These are phyloP conservation scores for Melitaea cinxia DNA, from an alignment of 1,140 invertebrate genomes.

Conservation along the genomic window DNA sequence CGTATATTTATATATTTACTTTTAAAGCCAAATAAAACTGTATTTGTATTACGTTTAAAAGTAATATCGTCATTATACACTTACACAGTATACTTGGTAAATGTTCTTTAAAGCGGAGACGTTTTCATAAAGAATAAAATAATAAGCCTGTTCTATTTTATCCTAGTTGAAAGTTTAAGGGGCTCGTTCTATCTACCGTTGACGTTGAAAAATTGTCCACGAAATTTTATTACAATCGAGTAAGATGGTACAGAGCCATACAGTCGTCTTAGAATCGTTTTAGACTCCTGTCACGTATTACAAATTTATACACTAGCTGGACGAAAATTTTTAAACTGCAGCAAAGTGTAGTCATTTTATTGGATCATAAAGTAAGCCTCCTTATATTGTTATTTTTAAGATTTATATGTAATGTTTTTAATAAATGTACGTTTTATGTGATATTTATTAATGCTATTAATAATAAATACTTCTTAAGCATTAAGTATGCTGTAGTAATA, in stretches of 20 bases:
- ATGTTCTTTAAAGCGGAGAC: background rate
- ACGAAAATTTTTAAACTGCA: background rate
- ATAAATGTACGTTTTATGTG: too few relatives aligned
- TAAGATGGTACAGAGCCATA: background rate
- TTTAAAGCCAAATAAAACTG: too few relatives aligned
- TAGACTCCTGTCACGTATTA: background rate
- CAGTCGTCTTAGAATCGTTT: background rate
- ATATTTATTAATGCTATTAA: too few relatives aligned
- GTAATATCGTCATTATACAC: too few relatives aligned
- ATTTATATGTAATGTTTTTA: too few relatives aligned
- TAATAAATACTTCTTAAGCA: too few relatives aligned
- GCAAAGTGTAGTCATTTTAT: background rate
- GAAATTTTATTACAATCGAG: background rate
- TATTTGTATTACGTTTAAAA: too few relatives aligned
- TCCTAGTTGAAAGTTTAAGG: background rate
- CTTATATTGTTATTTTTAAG: background rate
- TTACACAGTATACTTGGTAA: too few relatives aligned
- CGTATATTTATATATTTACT: too few relatives aligned
- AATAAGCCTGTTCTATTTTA: background rate
- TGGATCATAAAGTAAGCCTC: too few relatives aligned
- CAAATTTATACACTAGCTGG: background rate
- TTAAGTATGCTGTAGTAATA: too few relatives aligned
- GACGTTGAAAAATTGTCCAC: background rate
- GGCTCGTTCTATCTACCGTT: background rate
- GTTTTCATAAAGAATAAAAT: background rate